Conservation (phyloP, 2,797 vertebrate genomes). For the Sparidentex hasta region DNA sequence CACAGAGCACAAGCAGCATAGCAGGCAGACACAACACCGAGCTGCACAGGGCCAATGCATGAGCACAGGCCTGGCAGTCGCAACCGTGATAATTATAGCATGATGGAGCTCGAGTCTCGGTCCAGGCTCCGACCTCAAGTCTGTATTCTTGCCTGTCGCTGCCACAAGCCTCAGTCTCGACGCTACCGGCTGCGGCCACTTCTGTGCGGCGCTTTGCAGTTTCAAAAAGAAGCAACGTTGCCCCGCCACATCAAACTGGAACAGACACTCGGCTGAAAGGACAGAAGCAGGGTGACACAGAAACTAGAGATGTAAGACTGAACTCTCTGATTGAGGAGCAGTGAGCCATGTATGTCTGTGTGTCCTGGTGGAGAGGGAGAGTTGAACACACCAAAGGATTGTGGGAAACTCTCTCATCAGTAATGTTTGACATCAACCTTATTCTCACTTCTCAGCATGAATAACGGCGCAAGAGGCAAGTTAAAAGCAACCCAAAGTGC, state of each 20-base stretch:
- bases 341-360: background rate
- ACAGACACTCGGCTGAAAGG: background rate
- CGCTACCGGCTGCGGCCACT: slow-evolving; percentile 35
- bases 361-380: background rate
- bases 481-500: background rate
- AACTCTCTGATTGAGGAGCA: background rate
- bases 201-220: background rate
- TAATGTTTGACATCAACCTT: background rate
- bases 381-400: background rate
- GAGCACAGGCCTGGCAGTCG: slow-evolving; percentile 17
- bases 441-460: background rate
- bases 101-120: background rate
- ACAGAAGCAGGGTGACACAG: background rate
- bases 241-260: background rate
- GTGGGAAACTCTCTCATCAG: too few relatives aligned
- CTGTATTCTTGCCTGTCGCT: slow-evolving; percentile 28
- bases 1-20: slow-evolving; percentile 18
- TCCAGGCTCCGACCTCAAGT: slow-evolving; percentile 28
- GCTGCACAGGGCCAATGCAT: background rate
- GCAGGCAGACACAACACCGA: slow-evolving; percentile 39
- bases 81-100: slow-evolving; percentile 52
- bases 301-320: background rate
- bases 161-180: slow-evolving; percentile 42
- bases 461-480: background rate
- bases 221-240: background rate